A percentile compares a stretch with the other conserved stretches of the same genome.
Evolutionary conservation across 2,888 invertebrate species (phyloP).

Genomic region (Pristionchus mayeri): DNA sequence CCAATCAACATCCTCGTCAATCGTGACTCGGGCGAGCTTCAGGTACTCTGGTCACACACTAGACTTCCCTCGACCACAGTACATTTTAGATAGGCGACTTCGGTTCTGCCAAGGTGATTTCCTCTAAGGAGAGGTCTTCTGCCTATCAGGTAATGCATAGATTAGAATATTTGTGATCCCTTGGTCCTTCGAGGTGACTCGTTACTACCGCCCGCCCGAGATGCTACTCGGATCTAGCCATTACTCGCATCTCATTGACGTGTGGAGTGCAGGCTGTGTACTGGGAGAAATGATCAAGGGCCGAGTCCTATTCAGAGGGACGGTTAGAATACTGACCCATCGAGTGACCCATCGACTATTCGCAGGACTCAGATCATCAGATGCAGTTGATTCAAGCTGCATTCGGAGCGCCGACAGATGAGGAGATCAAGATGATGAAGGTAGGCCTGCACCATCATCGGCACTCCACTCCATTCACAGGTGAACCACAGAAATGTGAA

Average conservation of each 20-base stretch:
- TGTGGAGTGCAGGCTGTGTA: slow-evolving; percentile 60
- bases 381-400: slow-evolving; percentile 54
- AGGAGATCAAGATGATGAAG: slow-evolving; percentile 53
- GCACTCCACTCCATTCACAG: not conserved
- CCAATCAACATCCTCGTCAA: slow-evolving; percentile 59
- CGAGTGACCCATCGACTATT: not conserved
- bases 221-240: slow-evolving; percentile 54
- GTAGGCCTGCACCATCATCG: not conserved
- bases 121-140: slow-evolving; percentile 50
- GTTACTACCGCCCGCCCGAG: slow-evolving; percentile 62
- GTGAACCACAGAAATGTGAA: not conserved
- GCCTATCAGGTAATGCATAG: slow-evolving; percentile 49
- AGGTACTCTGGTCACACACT: slow-evolving; percentile 1
- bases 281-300: slow-evolving; percentile 60
- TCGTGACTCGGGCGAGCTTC: slow-evolving; percentile 51
- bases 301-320: slow-evolving; percentile 52
- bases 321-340: not conserved
- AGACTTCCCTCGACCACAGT: not conserved
- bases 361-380: slow-evolving; percentile 56
- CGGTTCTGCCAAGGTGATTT: slow-evolving; percentile 60
- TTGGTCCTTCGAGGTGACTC: slow-evolving; percentile 54
- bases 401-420: slow-evolving; percentile 53
- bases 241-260: slow-evolving; percentile 54
- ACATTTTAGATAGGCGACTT: slow-evolving; percentile 58
- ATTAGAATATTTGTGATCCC: not conserved